These are phyloP conservation scores for Halcyon badia DNA, from an alignment of 2,797 vertebrate species.

Conservation along the genomic window DNA sequence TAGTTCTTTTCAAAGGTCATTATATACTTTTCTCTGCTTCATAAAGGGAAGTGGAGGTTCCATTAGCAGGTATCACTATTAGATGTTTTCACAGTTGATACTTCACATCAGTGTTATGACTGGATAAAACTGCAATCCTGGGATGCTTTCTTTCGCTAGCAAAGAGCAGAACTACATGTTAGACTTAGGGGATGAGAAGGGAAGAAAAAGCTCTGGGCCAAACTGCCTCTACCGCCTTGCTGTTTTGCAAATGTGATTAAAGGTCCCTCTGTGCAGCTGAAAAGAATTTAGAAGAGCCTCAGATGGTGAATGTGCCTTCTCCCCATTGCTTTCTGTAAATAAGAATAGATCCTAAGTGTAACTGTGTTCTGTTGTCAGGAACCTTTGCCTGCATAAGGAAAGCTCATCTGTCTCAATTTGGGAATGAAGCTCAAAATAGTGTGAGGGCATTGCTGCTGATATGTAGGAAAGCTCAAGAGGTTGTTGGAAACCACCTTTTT, in stretches of 20 bases:
- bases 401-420: background rate
- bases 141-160: background rate
- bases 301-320: background rate
- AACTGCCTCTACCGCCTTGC: background rate
- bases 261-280: background rate
- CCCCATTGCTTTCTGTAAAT: background rate
- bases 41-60: background rate
- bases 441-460: background rate
- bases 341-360: background rate
- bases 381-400: background rate
- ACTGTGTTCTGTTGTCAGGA: background rate
- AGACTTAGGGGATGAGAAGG: rapidly evolving
- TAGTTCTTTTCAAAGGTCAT: background rate
- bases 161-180: background rate
- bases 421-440: background rate
- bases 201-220: background rate
- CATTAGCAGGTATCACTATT: background rate
- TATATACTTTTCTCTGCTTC: background rate
- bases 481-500: background rate
- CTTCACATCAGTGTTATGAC: background rate
- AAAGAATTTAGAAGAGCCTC: background rate
- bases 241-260: background rate
- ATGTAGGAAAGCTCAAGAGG: background rate
- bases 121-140: background rate
- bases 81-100: background rate